A percentile compares a stretch with the other conserved stretches of the same genome.
Conservation (phyloP, 2,113 vertebrate genomes). For the Saccopteryx leptura region DNA sequence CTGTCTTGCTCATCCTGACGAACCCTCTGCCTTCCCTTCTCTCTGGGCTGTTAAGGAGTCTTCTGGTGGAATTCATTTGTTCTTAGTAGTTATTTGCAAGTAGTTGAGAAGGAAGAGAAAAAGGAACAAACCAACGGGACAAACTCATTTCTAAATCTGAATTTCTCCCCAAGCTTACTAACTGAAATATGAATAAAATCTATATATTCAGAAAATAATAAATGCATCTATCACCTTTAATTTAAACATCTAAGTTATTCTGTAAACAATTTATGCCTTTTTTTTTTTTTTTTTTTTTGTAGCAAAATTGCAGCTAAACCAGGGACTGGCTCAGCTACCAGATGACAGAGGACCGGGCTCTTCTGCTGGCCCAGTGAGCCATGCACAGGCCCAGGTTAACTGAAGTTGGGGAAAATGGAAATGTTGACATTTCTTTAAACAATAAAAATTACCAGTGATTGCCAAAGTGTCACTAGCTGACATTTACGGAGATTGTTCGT, state of each 20-base stretch:
- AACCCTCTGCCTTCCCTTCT: neutral
- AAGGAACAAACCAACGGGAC: neutral
- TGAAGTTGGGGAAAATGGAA: slow-evolving; percentile 76
- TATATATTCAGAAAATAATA: slow-evolving; percentile 43
- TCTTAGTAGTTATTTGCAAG: slow-evolving; percentile 72
- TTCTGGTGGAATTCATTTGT: slow-evolving; percentile 12
- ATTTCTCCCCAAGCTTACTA: slow-evolving; percentile 34
- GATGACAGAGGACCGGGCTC: slow-evolving; percentile 71
- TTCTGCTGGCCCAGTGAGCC: slow-evolving; percentile 66
- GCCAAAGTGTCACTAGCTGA: slow-evolving; percentile 73
- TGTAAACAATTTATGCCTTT: neutral
- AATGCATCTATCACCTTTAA: neutral
- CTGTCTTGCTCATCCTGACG: neutral
- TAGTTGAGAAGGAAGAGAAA: slow-evolving; percentile 35
- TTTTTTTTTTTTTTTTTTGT: neutral
- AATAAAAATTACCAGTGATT: slow-evolving; percentile 81
- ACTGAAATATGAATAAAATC: slow-evolving; percentile 52
- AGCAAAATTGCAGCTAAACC: slow-evolving; percentile 75
- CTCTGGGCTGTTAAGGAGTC: neutral
- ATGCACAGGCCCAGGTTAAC: slow-evolving; percentile 73
- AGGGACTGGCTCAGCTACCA: slow-evolving; percentile 80
- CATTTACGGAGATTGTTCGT: slow-evolving; percentile 83
- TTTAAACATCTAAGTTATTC: neutral
- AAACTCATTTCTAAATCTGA: slow-evolving; percentile 38
- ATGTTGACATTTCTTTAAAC: slow-evolving; percentile 84